Conservation (phyloP, 1,140 invertebrate species). For the Uloborus diversus region DNA sequence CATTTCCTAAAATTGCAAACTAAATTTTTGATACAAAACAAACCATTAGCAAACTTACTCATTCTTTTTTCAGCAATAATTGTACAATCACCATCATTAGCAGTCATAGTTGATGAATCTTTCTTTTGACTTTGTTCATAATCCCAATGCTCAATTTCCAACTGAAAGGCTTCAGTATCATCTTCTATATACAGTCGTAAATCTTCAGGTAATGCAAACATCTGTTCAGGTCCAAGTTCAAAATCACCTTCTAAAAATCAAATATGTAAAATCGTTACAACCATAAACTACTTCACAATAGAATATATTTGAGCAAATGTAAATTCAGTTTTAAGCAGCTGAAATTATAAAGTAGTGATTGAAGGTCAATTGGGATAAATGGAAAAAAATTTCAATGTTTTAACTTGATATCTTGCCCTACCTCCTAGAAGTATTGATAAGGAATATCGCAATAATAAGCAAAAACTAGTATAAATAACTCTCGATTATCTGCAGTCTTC, state of each 20-base stretch:
- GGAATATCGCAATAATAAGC: too few species aligned
- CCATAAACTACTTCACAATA: neutral
- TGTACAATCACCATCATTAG: constrained; percentile 20
- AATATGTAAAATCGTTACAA: too few species aligned
- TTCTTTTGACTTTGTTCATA: constrained; percentile 59
- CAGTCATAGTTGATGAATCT: constrained; percentile 46
- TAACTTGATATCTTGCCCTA: too few species aligned
- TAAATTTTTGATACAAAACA: too few species aligned
- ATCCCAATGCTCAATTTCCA: constrained; percentile 67
- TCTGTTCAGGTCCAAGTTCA: constrained; percentile 28
- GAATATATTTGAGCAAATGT: neutral
- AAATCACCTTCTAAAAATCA: constrained; percentile 3
- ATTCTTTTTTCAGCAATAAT: constrained; percentile 47
- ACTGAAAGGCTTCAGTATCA: constrained; percentile 64
- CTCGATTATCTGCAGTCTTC: too few species aligned
- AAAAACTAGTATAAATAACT: too few species aligned
- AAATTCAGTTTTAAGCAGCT: too few species aligned
- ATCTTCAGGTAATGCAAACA: constrained; percentile 61
- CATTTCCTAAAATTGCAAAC: too few species aligned
- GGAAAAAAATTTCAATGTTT: neutral
- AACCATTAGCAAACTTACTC: too few species aligned
- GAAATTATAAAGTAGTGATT: too few species aligned
- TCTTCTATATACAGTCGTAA: constrained; percentile 64
- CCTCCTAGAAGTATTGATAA: too few species aligned
- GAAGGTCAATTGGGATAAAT: too few species aligned